Evolutionary conservation across 2,888 invertebrate genomes (phyloP), one percentile per base, ranked within the genome.

Genomic region (Orthonevra nobilis): DNA sequence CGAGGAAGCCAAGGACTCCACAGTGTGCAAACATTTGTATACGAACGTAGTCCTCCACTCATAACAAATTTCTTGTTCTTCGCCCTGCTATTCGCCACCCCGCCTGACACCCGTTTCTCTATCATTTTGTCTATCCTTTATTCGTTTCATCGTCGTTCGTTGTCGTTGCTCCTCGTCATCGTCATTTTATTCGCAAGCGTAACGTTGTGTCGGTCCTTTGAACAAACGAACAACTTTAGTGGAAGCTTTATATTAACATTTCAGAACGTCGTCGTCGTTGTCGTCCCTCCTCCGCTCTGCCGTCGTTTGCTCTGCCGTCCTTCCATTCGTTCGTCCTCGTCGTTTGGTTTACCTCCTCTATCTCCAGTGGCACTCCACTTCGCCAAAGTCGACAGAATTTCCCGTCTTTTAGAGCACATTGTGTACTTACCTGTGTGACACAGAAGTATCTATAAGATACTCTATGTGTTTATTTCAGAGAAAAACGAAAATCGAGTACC

Each of bases 201-300:
- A 61, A 46, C 61, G 52, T 44, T 70, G 61, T 70, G 70, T 52
- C 70, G 70, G 70, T 61, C 70, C 61, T 70, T 70, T 70, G 61
- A 70, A 54, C 70, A 70, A 61, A 54, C 70, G 70, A 61, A 61
- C 70, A 70, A 70, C 61, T 61, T 70, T 61, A 70, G 70, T 61
- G 42, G 61, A 70, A 70, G 70, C 70, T 70, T 70, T 52, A 70
- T 70, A 70, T 70, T 70, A 70, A 70, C 70, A 70, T 70, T 70
- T 70, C 70, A 61, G 69, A 70, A 52, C 52, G 52, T 44, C 17
- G 26, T 5, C 12, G n/a, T n/a, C n/a, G n/a, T n/a, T n/a, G n/a
- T n/a, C 17, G 7, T 9, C 30, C 34, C 10, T 12, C 23, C 20
- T 7, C 30, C 12, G 2, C 17, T 6, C n/a, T 19, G 1, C 1